Evolutionary conservation across 1,140 invertebrate genomes (phyloP), one percentile per base, ranked within the genome.

Genomic region (Rhopalosiphum padi): DNA sequence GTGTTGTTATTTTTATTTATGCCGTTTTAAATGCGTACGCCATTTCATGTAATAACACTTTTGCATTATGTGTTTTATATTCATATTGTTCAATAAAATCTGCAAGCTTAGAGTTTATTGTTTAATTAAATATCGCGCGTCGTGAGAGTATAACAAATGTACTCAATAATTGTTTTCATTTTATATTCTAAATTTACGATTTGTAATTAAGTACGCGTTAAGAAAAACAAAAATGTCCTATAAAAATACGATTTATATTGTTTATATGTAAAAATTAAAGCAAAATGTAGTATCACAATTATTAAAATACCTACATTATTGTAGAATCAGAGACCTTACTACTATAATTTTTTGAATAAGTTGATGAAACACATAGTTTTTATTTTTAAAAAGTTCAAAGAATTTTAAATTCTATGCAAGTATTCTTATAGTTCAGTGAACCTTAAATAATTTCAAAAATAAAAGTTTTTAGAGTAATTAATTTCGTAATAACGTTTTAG

Each of bases 111-210:
- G n/a, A 6, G 60, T 35, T 77, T 77, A 77, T 77, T 15, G n/a
- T 77, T 77, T 77, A 77, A 77, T 77, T 77, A 77, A 77, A 77
- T 77, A 77, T 77, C 15, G 60, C 15, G 60, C 30, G 60, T 77
- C 60, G 30, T 77, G 30, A n/a, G 60, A 68, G 15, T 77, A n/a
- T 68, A 77, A 77, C 60, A 15, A 77, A n/a, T 77, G 30, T 77
- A 68, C 60, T 77, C 30, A 18, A 77, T 77, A 77, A n/a, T 15
- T 7, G 60, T 77, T 77, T 77, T 77, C 30, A n/a, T 77, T 77
- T 77, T 77, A 77, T 77, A 77, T 77, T n/a, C 60, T n/a, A 15
- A 77, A 35, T 77, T 77, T n/a, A 77, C 60, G 60, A 77, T 77
- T 77, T 77, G 11, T n/a, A 77, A 77, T 77, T 77, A 77, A 77